Base-by-base conservation (phyloP, 2,113 vertebrate species). In the Trichomycterus rosablanca region DNA sequence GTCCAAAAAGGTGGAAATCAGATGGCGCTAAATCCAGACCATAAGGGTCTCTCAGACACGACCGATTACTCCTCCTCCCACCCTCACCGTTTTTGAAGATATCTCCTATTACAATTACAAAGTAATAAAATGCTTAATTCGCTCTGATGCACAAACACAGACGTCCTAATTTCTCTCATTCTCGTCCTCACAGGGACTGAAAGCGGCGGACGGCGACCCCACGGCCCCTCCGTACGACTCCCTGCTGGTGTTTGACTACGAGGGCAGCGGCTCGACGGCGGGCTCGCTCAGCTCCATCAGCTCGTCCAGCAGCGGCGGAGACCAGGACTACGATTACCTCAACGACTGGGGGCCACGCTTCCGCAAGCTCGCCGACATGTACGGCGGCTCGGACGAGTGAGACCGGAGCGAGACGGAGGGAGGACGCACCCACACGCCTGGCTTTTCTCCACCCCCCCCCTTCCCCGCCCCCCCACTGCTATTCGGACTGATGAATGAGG, bases 241-340 rank as follows among this genome's bases (percentile, higher is more conserved):
- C 59, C 93, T 98, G 75, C 76, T 98, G 74, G 95, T 98, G 76
- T 98, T 98, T 59, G 96, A 98, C 83, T 98, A 98, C 4, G 95
- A 98, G 81, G 96, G 96, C 77, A 95, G 93, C 0, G 93, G 94
- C 67, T 98, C 96, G 72, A 95, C 93, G 0, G 94, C 95, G 1
- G 96, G 96, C 52, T 98, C 95, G 54, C 85, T 98, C 80, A 98
- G 96, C 84, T 98, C 96, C 49, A 93, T 98, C 71, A 95, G 93
- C 83, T 98, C 95, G 43, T 98, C 94, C 55, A 97, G 95, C 89
- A 97, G 93, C 70, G 96, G 93, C 39, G 94, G 95, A 1, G 95
- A 97, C 85, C 94, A 98, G 85, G 94, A 97, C 90, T 98, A 98
- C 86, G 94, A 98, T 84, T 97, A 98, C 87, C 92, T 98, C 87